phyloP scores from a whole-genome alignment of 2,797 vertebrate species.

The Octomys mimax region DNA sequence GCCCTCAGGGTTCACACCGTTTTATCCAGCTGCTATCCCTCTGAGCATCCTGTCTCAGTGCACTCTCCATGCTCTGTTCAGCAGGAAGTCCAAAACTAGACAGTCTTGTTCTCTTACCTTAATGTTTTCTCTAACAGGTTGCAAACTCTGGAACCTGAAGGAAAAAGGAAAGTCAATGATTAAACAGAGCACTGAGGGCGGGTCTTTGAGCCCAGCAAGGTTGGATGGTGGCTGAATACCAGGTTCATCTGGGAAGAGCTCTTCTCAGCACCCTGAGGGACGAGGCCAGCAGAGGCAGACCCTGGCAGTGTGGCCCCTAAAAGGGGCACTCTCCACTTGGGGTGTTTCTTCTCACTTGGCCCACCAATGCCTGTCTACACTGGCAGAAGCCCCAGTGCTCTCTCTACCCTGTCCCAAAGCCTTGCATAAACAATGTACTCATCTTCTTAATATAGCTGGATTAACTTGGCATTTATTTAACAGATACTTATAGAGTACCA shows the following conservation, averaged over 20 bases:
- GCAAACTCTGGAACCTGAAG: background rate
- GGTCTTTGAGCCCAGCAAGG: background rate
- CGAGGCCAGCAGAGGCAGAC: background rate
- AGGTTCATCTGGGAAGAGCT: background rate
- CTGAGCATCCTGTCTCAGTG: background rate
- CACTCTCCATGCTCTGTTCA: background rate
- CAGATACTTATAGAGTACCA: background rate
- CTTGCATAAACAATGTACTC: background rate
- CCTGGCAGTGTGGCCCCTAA: too few relatives aligned
- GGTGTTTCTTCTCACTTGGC: background rate
- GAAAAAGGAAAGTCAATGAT: background rate
- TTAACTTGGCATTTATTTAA: background rate
- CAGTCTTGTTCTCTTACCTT: conserved; percentile 62
- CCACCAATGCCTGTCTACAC: too few relatives aligned
- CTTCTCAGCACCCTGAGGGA: background rate
- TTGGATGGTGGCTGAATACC: background rate
- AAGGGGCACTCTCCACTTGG: background rate
- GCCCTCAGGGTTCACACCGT: background rate
- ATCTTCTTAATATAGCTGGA: background rate
- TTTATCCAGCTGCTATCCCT: background rate
- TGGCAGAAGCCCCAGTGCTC: background rate
- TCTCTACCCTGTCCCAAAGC: background rate
- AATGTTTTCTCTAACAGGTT: background rate
- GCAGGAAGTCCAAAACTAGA: conserved; percentile 21
- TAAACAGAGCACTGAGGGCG: background rate